These are phyloP conservation scores for Bembecia ichneumoniformis DNA, from an alignment of 2,888 invertebrate genomes.

Conservation along the genomic window DNA sequence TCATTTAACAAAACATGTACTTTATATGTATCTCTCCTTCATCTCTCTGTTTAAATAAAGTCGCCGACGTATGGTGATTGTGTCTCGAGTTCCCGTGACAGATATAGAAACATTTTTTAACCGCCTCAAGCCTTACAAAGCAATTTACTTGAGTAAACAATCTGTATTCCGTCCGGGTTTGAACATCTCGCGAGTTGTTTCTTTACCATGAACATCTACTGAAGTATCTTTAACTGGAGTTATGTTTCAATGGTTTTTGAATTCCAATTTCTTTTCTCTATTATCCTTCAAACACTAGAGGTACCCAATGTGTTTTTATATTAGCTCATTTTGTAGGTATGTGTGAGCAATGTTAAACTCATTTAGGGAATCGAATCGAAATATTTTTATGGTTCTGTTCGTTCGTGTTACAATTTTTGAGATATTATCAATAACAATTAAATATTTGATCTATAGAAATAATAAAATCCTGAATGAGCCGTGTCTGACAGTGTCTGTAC, in stretches of 20 bases:
- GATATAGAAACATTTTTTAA: constrained; percentile 51
- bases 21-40: not conserved
- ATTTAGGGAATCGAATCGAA: too few relatives aligned
- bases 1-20: not conserved
- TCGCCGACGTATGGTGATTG: constrained; percentile 31
- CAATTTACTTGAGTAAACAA: constrained; percentile 61
- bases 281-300: too few relatives aligned
- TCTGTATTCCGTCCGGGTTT: constrained; percentile 19
- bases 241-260: not conserved
- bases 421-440: too few relatives aligned
- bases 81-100: constrained; percentile 27
- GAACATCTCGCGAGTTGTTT: constrained; percentile 20
- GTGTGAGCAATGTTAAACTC: too few relatives aligned
- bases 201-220: constrained; percentile 1
- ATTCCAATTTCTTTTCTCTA: too few relatives aligned
- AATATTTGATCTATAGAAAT: too few relatives aligned
- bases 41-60: constrained; percentile 18
- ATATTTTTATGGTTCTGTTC: too few relatives aligned
- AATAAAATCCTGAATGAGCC: too few relatives aligned
- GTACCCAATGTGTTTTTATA: too few relatives aligned
- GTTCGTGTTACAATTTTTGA: too few relatives aligned
- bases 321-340: too few relatives aligned
- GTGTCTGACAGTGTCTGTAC: too few relatives aligned
- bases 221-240: not conserved
- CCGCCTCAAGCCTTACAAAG: constrained; percentile 49